phyloP scores from a whole-genome alignment of 2,888 invertebrate species.

The Neria commutata region DNA sequence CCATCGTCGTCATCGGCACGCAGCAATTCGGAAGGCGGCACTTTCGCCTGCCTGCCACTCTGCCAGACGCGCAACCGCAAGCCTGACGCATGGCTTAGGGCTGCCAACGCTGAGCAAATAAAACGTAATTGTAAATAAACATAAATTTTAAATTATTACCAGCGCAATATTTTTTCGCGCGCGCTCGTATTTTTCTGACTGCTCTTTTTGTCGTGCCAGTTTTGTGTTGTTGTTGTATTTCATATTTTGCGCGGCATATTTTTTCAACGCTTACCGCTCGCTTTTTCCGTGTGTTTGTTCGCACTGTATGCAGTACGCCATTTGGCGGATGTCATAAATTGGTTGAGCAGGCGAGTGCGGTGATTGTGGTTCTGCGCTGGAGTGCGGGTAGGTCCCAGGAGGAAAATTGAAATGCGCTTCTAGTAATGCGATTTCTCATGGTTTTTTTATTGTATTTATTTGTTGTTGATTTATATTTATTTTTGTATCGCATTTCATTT shows the following conservation, averaged over 20 bases:
- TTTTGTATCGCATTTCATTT: too few relatives aligned
- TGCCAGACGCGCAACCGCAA: not conserved
- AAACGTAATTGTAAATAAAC: constrained; percentile 53
- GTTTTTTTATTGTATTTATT: too few relatives aligned
- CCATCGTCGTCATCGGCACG: too few relatives aligned
- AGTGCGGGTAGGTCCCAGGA: constrained; percentile 45
- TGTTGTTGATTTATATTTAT: too few relatives aligned
- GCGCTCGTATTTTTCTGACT: constrained; percentile 16
- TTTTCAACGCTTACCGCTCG: too few relatives aligned
- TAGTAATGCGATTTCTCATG: constrained; percentile 24
- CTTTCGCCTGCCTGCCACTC: too few relatives aligned
- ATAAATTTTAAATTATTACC: constrained; percentile 50
- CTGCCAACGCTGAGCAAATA: constrained; percentile 30
- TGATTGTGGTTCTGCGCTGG: too few relatives aligned
- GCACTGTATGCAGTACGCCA: too few relatives aligned
- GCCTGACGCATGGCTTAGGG: not conserved
- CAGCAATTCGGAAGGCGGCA: too few relatives aligned
- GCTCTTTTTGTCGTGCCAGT: constrained; percentile 13
- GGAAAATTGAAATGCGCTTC: constrained; percentile 49
- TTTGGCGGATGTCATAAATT: too few relatives aligned
- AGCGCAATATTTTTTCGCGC: constrained; percentile 20
- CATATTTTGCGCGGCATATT: constrained; percentile 17
- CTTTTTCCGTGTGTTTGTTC: constrained; percentile 22
- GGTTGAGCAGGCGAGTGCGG: too few relatives aligned
- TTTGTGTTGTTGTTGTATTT: constrained; percentile 18